Percentiles rank a stretch among this genome's conserved stretches.
These are phyloP conservation scores for Electrophaes corylata DNA, from an alignment of 2,888 invertebrate species.

Conservation along the genomic window DNA sequence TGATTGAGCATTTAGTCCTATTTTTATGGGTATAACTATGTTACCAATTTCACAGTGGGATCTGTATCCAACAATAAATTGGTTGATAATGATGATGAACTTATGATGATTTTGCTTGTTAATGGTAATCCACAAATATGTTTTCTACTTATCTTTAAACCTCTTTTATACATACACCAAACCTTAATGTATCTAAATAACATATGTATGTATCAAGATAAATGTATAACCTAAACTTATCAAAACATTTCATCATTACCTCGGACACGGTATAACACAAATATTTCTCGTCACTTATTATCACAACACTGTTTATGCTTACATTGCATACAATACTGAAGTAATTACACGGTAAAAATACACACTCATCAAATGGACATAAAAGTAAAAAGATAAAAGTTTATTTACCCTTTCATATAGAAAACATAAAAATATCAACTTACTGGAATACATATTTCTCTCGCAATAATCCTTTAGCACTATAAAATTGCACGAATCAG, in stretches of 20 bases:
- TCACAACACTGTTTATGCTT: conserved; percentile 6
- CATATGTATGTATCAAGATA: too few species aligned
- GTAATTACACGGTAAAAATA: neutral
- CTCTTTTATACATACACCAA: too few species aligned
- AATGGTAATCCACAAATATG: too few species aligned
- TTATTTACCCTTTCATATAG: conserved; percentile 9
- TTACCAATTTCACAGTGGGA: too few species aligned
- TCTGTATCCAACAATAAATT: too few species aligned
- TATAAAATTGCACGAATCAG: neutral
- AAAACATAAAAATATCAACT: conserved; percentile 33
- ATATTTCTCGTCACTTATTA: conserved; percentile 1
- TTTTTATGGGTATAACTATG: too few species aligned
- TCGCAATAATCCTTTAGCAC: neutral
- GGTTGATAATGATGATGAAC: too few species aligned
- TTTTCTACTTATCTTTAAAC: too few species aligned
- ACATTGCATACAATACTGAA: conserved; percentile 1
- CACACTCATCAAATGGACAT: conserved; percentile 1
- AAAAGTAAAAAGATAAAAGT: conserved; percentile 12
- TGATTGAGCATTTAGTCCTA: too few species aligned
- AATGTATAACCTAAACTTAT: too few species aligned
- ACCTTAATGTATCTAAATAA: too few species aligned
- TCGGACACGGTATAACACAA: neutral
- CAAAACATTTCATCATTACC: neutral
- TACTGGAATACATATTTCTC: conserved; percentile 51
- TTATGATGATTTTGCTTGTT: too few species aligned